Percentiles rank a stretch among this genome's conserved stretches.
Conservation (phyloP, 2,797 vertebrate genomes). For the Meda fulgida region DNA sequence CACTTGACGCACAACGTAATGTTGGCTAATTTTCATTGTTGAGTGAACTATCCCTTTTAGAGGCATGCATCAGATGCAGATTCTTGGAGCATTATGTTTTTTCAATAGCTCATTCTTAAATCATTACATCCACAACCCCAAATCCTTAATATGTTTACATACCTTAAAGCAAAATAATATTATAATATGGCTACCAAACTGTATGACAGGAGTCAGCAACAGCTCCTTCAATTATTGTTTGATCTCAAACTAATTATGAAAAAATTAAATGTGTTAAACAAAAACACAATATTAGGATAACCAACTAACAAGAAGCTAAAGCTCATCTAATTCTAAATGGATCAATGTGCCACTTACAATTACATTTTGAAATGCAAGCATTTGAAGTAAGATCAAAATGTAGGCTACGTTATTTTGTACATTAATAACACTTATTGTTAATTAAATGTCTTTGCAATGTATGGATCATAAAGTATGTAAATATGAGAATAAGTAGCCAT, state of each 20-base stretch:
- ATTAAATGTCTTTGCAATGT: neutral
- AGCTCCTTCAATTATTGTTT: neutral
- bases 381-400: neutral
- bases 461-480: neutral
- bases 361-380: no score
- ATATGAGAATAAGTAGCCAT: neutral
- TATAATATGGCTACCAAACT: neutral
- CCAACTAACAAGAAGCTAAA: neutral
- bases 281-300: neutral
- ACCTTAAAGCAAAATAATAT: neutral
- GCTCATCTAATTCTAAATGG: neutral
- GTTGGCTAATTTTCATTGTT: no score
- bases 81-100: neutral
- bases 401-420: neutral
- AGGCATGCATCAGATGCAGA: neutral
- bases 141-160: neutral
- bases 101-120: neutral
- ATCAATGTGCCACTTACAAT: neutral
- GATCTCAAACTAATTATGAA: neutral
- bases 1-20: no score
- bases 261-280: no score
- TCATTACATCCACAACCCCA: neutral
- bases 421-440: neutral
- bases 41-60: no score
- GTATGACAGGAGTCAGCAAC: neutral